Evolutionary conservation across 2,113 vertebrate species (phyloP).

Genomic region (Notothenia rossii): DNA sequence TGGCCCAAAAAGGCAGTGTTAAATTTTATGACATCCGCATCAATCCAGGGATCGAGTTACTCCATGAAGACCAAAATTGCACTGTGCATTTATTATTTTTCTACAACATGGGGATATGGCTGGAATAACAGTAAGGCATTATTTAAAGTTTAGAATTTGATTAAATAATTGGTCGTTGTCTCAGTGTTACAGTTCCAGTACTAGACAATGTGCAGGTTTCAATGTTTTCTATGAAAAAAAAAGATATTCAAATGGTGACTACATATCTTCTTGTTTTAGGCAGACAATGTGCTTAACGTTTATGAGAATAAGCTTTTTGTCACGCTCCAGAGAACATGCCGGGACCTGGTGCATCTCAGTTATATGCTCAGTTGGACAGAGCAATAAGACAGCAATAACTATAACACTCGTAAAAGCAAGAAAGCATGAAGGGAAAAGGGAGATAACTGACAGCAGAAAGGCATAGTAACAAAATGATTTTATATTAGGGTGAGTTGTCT

Average conservation of each 20-base stretch:
- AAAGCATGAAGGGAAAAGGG: neutral
- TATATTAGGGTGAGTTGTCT: neutral
- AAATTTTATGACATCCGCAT: neutral
- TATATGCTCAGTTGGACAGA: neutral
- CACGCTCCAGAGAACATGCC: neutral
- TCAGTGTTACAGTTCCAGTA: too few species aligned
- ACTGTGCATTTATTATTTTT: neutral
- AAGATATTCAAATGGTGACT: too few species aligned
- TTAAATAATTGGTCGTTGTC: neutral
- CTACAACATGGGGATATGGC: neutral
- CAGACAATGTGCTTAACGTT: neutral
- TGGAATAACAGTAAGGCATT: neutral
- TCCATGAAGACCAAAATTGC: neutral
- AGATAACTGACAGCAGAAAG: neutral
- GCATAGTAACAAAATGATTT: neutral
- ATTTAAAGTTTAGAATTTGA: neutral
- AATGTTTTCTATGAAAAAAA: too few species aligned
- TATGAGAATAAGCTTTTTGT: constrained; percentile 2
- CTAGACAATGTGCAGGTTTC: neutral
- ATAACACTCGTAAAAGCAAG: constrained; percentile 7
- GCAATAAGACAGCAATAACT: constrained; percentile 24
- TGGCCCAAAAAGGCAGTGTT: too few species aligned
- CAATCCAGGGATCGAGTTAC: too few species aligned
- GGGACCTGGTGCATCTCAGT: constrained; percentile 15
- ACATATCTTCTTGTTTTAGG: too few species aligned